Evolutionary conservation across 2,113 vertebrate genomes (phyloP).

Genomic region (Prochilodus magdalenae): DNA sequence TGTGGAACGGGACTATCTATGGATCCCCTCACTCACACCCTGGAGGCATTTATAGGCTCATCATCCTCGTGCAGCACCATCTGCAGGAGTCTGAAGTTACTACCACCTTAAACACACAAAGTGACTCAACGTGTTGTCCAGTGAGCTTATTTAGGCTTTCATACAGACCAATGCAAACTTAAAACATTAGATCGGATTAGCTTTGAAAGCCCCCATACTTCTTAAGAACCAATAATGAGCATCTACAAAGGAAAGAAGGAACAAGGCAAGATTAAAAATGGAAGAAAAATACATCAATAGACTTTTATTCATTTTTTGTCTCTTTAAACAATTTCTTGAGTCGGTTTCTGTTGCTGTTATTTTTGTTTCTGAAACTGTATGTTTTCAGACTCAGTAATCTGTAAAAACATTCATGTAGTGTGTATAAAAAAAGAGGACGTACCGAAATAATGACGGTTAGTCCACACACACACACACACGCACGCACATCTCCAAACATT

Average conservation of each 20-base stretch:
- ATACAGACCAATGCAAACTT: no score
- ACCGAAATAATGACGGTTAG: constrained; percentile 72
- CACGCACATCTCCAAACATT: constrained; percentile 66
- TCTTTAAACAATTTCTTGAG: constrained; percentile 70
- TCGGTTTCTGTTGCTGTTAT: constrained; percentile 58
- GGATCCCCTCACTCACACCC: no score
- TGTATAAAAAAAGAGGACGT: constrained; percentile 74
- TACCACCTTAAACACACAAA: no score
- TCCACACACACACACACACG: constrained; percentile 65
- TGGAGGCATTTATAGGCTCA: no score
- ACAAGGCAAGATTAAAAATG: constrained; percentile 31
- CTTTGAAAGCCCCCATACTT: not conserved
- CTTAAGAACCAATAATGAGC: no score
- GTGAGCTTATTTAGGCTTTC: no score
- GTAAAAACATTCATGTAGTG: constrained; percentile 81
- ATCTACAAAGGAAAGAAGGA: constrained; percentile 3
- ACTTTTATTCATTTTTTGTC: constrained; percentile 73
- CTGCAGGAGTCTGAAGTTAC: no score
- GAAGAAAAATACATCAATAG: constrained; percentile 73
- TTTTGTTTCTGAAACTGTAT: constrained; percentile 67
- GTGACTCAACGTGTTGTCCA: no score
- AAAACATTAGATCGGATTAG: not conserved
- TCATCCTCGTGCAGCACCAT: no score
- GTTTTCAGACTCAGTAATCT: constrained; percentile 72
- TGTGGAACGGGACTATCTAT: no score